Percentiles rank a stretch among this genome's conserved stretches.
Evolutionary conservation across 2,113 vertebrate species (phyloP).

Genomic region (Ceuthmochares aereus): DNA sequence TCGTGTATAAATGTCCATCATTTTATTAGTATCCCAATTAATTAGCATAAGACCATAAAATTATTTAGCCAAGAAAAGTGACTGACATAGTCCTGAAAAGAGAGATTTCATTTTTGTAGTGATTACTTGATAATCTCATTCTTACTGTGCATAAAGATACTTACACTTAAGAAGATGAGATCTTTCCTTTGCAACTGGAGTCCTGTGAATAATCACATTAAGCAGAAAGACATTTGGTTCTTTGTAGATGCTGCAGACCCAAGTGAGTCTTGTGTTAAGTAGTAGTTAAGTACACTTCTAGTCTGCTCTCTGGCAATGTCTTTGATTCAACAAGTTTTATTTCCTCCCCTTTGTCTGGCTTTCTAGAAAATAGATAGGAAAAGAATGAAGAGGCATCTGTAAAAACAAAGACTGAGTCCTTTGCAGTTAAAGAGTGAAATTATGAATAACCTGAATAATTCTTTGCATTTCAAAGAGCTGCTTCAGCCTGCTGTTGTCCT

Average conservation of each 20-base stretch:
- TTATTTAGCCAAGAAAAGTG: not conserved
- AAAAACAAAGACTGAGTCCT: not conserved
- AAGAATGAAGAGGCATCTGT: not conserved
- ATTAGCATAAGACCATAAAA: not conserved
- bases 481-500: not conserved
- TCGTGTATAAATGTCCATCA: not conserved
- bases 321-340: not conserved
- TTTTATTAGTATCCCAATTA: not conserved
- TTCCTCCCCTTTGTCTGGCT: not conserved
- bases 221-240: not conserved
- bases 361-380: not conserved
- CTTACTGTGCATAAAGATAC: not conserved
- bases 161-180: not conserved
- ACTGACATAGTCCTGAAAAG: not conserved
- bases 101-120: not conserved
- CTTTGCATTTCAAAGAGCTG: not conserved
- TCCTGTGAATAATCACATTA: conserved; percentile 4
- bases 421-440: not conserved
- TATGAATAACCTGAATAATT: not conserved
- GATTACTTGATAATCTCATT: conserved; percentile 22
- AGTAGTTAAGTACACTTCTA: not conserved
- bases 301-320: not conserved
- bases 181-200: conserved; percentile 7
- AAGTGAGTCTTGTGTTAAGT: not conserved
- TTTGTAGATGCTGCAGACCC: not conserved